Evolutionary conservation across 2,888 invertebrate genomes (phyloP).

Genomic region (Eupithecia vulgata): DNA sequence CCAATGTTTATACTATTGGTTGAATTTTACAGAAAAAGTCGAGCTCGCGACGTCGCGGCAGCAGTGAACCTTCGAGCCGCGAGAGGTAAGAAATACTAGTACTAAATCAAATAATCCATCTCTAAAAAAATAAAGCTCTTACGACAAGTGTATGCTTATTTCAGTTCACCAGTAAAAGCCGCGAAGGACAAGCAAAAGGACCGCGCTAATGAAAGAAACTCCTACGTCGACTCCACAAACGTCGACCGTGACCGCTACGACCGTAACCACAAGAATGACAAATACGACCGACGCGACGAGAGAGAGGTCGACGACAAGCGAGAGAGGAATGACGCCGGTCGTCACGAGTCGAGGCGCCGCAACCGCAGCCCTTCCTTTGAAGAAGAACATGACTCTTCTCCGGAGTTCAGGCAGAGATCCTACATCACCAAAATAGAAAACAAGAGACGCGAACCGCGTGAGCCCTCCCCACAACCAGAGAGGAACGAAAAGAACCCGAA

Average conservation of each 20-base stretch:
- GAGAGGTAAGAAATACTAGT: constrained; percentile 62
- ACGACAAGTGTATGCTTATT: constrained; percentile 39
- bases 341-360: constrained; percentile 56
- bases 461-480: constrained; percentile 55
- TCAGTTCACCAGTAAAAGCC: constrained; percentile 73
- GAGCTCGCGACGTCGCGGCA: constrained; percentile 72
- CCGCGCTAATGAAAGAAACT: constrained; percentile 65
- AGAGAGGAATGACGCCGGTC: constrained; percentile 17
- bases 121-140: background rate
- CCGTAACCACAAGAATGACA: constrained; percentile 57
- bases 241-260: constrained; percentile 77
- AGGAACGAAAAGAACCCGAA: constrained; percentile 58
- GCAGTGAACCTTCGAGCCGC: constrained; percentile 69
- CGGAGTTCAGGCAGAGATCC: constrained; percentile 64
- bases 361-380: constrained; percentile 60
- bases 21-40: constrained; percentile 79
- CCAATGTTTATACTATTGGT: constrained; percentile 57
- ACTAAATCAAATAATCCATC: background rate
- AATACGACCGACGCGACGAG: constrained; percentile 72
- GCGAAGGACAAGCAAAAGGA: constrained; percentile 66
- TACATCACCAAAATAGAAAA: constrained; percentile 70
- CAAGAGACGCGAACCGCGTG: constrained; percentile 56
- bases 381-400: constrained; percentile 57
- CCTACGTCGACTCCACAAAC: constrained; percentile 67
- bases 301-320: constrained; percentile 26